Base-by-base conservation (phyloP, 1,140 invertebrate species). In the Heliconius nattereri region DNA sequence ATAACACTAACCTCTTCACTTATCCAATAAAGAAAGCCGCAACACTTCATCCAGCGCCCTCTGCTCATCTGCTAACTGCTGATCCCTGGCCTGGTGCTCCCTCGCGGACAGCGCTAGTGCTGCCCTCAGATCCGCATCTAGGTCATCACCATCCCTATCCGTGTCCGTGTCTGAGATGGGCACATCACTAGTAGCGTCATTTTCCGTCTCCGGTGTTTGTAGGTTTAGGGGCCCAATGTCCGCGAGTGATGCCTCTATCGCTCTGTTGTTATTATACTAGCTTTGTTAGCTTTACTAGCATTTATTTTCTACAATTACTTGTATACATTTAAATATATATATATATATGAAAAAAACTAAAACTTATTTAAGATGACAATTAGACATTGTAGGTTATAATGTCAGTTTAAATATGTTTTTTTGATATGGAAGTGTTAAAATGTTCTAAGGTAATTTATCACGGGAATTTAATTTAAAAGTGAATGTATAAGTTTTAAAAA, bases 1-100 rank as follows among this genome's bases (percentile, higher is more conserved):
- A 16, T 5, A 11, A 60, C 7, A 29, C 60, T 13, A n/a, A 66
- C 60, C 60, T 26, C 2, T 66, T 66, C 60, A 94, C 78, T 94
- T 90, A 60, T 94, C 92, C 9, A 91, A 71, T 23, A 94, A 82
- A n/a, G 94, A 94, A n/a, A 93, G 85, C 35, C 89, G 84, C 66
- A 94, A 84, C 77, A 84, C 94, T 60, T 91, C 90, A 57, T 92
- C 89, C 1, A 93, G 81, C 73, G 87, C 86, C 26, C 86, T 78
- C 85, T 94, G 90, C 79, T 95, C 92, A 23, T 85, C 88, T 13
- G 79, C 82, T 20, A 87, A 73, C 78, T 83, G 81, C 32, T 76
- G 78, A 35, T 90, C 85, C 2, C 84, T 77, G n/a, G 73, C 78
- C 16, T 81, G 85, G 66, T 91, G 85, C 78, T 94, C 91, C 8